phyloP scores from a whole-genome alignment of 2,888 invertebrate genomes.

The Cataglyphis cursor region DNA sequence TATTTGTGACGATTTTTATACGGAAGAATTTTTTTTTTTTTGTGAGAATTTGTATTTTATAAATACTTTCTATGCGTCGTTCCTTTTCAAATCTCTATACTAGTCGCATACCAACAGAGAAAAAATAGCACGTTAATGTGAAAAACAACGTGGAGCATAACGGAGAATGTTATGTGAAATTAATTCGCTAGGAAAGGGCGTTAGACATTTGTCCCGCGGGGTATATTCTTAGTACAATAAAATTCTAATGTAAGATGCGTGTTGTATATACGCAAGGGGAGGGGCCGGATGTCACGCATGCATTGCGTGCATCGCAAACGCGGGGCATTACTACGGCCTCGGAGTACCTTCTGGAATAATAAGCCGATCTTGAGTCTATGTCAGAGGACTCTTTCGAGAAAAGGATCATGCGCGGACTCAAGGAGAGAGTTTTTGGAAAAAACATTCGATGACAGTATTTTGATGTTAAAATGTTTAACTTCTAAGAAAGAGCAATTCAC shows the following conservation, averaged over 20 bases:
- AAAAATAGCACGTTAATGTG: not conserved
- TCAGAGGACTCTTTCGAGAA: slow-evolving; percentile 50
- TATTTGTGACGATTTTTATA: not conserved
- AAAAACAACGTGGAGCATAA: not conserved
- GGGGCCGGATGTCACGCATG: slow-evolving; percentile 84
- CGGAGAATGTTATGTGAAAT: slow-evolving; percentile 19
- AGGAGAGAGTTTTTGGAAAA: slow-evolving; percentile 20
- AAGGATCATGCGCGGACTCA: slow-evolving; percentile 29
- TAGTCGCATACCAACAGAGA: not conserved
- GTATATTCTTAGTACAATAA: slow-evolving; percentile 57
- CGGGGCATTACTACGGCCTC: slow-evolving; percentile 72
- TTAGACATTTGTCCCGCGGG: slow-evolving; percentile 10
- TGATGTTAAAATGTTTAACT: slow-evolving; percentile 16
- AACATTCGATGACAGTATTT: slow-evolving; percentile 2
- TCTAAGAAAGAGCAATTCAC: not conserved
- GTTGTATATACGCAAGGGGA: slow-evolving; percentile 62
- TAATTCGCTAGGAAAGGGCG: slow-evolving; percentile 12
- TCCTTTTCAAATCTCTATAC: not conserved
- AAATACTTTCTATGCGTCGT: not conserved
- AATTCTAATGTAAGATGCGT: slow-evolving; percentile 58
- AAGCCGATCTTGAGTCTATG: slow-evolving; percentile 61
- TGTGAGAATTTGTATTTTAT: not conserved
- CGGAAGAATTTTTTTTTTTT: not conserved
- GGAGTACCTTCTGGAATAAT: slow-evolving; percentile 76
- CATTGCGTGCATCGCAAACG: slow-evolving; percentile 78